Base-by-base conservation (phyloP, 2,888 invertebrate genomes). In the Rhagophthalmus giganteus region DNA sequence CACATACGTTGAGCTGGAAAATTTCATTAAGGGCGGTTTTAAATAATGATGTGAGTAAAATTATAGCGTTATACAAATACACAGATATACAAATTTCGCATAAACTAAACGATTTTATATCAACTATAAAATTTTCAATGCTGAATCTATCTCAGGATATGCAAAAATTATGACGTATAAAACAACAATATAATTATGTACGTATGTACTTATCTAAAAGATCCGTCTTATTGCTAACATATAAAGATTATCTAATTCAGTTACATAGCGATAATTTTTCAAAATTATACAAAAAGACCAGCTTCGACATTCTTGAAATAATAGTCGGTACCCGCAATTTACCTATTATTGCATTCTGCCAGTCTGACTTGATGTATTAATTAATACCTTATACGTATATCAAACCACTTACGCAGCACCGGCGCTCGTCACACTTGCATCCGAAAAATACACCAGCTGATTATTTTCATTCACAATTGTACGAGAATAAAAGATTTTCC, bases 201-300 rank as follows among this genome's bases (percentile, higher is more conserved):
- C n/a, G n/a, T n/a, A n/a, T n/a, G n/a, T n/a, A n/a, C n/a, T n/a
- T 51, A 48, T 54, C 54, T 50, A 58, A 53, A 41, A 51, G 55
- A 52, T 55, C 39, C 49, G 54, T 52, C 54, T 61, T 61, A 59
- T 61, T 59, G 59, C 61, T 59, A 61, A 56, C 47, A 57, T 52
- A 57, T 54, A 49, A 48, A 51, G 30, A 48, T 46, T 38, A 38
- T 38, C 37, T n/a, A n/a, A 32, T 44, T 55, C 48, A 48, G 55
- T 48, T 47, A 44, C 33, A 49, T 32, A 46, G 32, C 30, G 38
- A 46, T 14, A 38, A 37, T 46, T 31, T 14, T 35, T 45, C 4
- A 20, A 20, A 34, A 13, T 33, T 15, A 34, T 24, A 16, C 26
- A 11, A 37, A 37, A 24, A 25, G 24, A 25, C 24, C 12, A 37